Conservation (phyloP, 2,113 vertebrate genomes). For the Nibea albiflora region DNA sequence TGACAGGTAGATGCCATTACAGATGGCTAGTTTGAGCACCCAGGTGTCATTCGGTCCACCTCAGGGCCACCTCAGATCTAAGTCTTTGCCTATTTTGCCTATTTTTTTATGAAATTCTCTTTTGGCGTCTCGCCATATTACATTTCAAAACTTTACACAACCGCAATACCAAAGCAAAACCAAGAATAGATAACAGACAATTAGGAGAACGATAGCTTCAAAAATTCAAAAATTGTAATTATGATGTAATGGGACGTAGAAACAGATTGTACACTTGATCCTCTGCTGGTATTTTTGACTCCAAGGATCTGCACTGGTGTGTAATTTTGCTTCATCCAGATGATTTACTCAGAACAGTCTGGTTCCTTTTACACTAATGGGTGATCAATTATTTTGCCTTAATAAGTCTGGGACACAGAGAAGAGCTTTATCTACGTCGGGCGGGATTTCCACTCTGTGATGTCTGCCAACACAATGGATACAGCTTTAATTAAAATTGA, state of each 20-base stretch:
- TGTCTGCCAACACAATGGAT: conserved; percentile 68
- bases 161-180: background rate
- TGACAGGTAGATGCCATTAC: too few relatives aligned
- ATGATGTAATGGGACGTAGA: background rate
- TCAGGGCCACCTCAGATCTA: too few relatives aligned
- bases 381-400: conserved; percentile 58
- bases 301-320: conserved; percentile 13
- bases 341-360: conserved; percentile 34
- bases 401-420: conserved; percentile 57
- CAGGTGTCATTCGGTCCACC: too few relatives aligned
- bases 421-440: conserved; percentile 46
- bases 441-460: conserved; percentile 58
- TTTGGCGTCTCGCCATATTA: too few relatives aligned
- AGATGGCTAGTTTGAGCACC: too few relatives aligned
- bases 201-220: background rate
- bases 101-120: background rate
- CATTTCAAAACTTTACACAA: background rate
- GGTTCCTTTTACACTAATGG: conserved; percentile 48
- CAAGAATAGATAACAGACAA: background rate
- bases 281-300: conserved; percentile 11
- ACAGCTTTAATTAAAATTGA: conserved; percentile 77
- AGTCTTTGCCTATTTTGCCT: too few relatives aligned
- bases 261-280: background rate
- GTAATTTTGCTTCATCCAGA: conserved; percentile 30
- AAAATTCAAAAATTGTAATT: background rate